A percentile compares a stretch with the other conserved stretches of the same genome.
Evolutionary conservation across 2,113 vertebrate species (phyloP).

Genomic region (Rafetus swinhoei): DNA sequence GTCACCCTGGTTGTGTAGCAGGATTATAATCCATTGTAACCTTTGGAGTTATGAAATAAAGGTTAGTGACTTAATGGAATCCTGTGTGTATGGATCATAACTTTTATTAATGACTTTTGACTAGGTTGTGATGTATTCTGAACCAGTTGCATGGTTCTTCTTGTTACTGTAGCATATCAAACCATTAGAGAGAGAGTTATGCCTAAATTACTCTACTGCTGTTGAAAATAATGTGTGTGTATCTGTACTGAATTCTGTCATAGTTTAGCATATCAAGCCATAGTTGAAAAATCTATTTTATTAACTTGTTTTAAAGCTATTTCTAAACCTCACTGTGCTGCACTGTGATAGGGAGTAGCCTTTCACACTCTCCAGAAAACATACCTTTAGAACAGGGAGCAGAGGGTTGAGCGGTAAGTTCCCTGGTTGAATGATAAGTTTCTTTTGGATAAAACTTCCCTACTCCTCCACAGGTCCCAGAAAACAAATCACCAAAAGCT

Average conservation of each 20-base stretch:
- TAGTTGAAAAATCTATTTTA: not conserved
- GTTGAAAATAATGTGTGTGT: not conserved
- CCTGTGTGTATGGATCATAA: not conserved
- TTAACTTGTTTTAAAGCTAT: not conserved
- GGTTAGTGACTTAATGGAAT: not conserved
- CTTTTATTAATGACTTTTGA: not conserved
- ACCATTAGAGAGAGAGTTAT: not conserved
- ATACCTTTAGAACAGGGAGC: not conserved
- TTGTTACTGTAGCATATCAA: not conserved
- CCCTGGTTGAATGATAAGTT: not conserved
- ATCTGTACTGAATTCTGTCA: not conserved
- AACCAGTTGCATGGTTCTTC: not conserved
- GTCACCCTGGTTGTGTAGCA: not conserved
- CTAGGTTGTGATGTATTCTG: not conserved
- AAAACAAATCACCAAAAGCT: conserved; percentile 34
- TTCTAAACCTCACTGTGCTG: not conserved
- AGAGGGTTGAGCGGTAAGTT: not conserved
- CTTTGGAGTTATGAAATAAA: not conserved
- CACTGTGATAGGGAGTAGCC: not conserved
- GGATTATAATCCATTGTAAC: not conserved
- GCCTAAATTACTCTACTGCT: not conserved
- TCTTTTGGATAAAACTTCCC: not conserved
- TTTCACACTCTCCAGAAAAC: not conserved
- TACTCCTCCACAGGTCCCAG: not conserved
- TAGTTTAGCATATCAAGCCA: not conserved